phyloP scores from a whole-genome alignment of 2,888 invertebrate genomes.

The Machimus rusticus region DNA sequence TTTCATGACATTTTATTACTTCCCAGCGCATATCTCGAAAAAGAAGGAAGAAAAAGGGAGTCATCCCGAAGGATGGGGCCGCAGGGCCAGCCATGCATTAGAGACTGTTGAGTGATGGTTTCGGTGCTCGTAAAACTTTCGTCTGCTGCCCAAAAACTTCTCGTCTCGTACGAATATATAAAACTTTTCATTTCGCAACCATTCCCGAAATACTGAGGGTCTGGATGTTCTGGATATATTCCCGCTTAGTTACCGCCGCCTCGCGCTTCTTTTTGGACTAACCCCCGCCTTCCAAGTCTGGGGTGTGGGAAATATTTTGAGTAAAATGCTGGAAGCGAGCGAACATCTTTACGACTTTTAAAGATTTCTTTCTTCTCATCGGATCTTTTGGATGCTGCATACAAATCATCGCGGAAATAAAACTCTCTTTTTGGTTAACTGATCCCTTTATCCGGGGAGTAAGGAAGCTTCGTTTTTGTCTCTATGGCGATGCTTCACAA shows the following conservation, averaged over 20 bases:
- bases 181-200: conserved; percentile 42
- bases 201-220: background rate
- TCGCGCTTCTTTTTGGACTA: background rate
- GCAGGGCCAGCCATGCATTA: background rate
- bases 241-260: background rate
- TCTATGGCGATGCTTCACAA: background rate
- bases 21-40: conserved; percentile 21
- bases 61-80: background rate
- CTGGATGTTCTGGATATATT: background rate
- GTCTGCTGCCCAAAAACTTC: conserved; percentile 47
- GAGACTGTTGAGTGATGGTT: conserved; percentile 42
- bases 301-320: conserved; percentile 32
- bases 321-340: conserved; percentile 26
- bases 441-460: background rate
- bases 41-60: background rate
- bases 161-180: conserved; percentile 34
- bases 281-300: too few species aligned
- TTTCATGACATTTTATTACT: conserved; percentile 47
- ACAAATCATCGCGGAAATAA: conserved; percentile 42
- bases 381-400: conserved; percentile 24
- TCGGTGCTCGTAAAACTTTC: conserved; percentile 44
- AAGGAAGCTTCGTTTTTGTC: background rate
- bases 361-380: conserved; percentile 42
- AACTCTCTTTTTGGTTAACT: conserved; percentile 14
- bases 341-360: conserved; percentile 44